Evolutionary conservation across 2,113 vertebrate species (phyloP), one percentile per base, ranked within the genome.

Genomic region (Osmerus mordax): DNA sequence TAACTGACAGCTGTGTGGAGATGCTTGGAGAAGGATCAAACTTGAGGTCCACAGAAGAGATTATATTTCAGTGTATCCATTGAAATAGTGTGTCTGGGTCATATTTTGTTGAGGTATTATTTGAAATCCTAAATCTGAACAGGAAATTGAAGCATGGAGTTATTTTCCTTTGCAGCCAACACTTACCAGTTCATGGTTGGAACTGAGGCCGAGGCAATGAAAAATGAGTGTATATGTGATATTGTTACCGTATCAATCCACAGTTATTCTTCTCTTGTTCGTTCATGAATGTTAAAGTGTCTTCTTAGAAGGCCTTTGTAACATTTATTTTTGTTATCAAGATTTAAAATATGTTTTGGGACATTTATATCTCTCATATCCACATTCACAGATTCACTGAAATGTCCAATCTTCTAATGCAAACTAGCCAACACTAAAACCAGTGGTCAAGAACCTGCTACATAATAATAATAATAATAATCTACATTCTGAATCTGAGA

Each of bases 1-100:
- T 71, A 69, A 69, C 83, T 80, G 75, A 71, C 65, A 59, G 28
- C 36, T 70, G 59, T 60, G 58, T 16, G 65, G 21, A 53, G 64
- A 54, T 13, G 19, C 21, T 11, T 60, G 18, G 12, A 28, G 9
- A 11, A 61, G 59, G 21, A 61, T 36, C 32, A 15, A 13, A 13
- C 19, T 61, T 23, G 14, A 13, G 59, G 21, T 61, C 23, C 12
- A 25, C 21, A 14, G 59, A 23, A 61, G 9, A 59, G 32, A 55
- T n/a, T 52, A 61, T 59, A 25, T 61, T n/a, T 12, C 68, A 69
- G 59, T 14, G 59, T 12, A 3, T 25, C 14, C 19, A 19, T 13
- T 25, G 13, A 19, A 5, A 61, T 9, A 28, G 13, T 54, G 19
- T 61, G 14, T 23, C 21, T 23, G 25, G 56, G 18, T 59, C 19